These are phyloP conservation scores for Papilio machaon DNA, from an alignment of 1,140 invertebrate genomes.

Conservation along the genomic window DNA sequence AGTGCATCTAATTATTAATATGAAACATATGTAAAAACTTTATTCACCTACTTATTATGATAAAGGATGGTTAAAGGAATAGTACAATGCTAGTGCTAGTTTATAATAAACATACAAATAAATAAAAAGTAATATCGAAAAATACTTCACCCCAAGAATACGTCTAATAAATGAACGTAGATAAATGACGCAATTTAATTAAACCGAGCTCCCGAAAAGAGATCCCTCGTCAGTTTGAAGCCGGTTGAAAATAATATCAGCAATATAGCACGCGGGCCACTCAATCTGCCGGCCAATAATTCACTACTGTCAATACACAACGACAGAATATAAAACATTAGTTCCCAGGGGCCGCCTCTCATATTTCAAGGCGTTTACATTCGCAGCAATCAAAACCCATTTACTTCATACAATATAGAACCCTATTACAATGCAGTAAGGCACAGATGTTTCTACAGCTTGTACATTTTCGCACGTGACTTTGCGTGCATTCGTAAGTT, in stretches of 20 bases:
- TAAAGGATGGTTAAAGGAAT: background rate
- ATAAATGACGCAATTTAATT: conserved; percentile 35
- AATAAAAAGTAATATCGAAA: background rate
- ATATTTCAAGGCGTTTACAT: conserved; percentile 59
- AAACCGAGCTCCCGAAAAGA: conserved; percentile 21
- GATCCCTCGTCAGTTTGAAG: conserved; percentile 34
- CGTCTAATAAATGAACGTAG: conserved; percentile 25
- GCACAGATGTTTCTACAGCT: background rate
- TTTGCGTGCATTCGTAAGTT: conserved; percentile 25
- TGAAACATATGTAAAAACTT: no score
- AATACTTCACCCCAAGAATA: conserved; percentile 15
- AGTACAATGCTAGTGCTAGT: background rate
- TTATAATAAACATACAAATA: background rate
- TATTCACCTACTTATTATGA: background rate
- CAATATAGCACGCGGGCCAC: conserved; percentile 34
- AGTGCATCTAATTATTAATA: no score
- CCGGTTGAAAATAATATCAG: conserved; percentile 36
- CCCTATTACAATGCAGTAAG: background rate
- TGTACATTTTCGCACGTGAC: conserved; percentile 11
- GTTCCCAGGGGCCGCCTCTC: conserved; percentile 53
- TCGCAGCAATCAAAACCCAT: conserved; percentile 32
- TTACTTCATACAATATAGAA: background rate
- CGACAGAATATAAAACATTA: conserved; percentile 67
- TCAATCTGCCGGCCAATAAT: conserved; percentile 64
- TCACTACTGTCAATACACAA: conserved; percentile 62